A percentile compares a stretch with the other conserved stretches of the same genome.
These are phyloP conservation scores for Drosophila melanica DNA, from an alignment of 1,140 invertebrate genomes.

Conservation along the genomic window DNA sequence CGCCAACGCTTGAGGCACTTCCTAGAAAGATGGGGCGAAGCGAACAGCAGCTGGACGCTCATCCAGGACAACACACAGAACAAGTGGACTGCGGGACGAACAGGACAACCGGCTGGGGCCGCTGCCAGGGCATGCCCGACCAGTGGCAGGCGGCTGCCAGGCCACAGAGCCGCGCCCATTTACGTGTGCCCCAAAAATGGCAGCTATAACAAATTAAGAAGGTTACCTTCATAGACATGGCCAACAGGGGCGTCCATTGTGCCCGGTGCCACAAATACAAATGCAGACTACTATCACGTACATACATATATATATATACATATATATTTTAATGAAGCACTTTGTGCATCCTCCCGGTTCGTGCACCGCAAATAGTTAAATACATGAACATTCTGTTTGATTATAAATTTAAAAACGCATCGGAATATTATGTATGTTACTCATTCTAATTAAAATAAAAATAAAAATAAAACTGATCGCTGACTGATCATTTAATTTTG, in stretches of 20 bases:
- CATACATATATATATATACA: too few species aligned
- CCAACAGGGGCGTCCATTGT: slow-evolving; percentile 15
- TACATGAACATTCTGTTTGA: neutral
- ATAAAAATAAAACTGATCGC: too few species aligned
- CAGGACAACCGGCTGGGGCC: neutral
- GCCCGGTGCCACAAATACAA: slow-evolving; percentile 7
- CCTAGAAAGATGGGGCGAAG: slow-evolving; percentile 40
- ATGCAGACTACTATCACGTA: neutral
- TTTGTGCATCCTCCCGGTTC: slow-evolving; percentile 10
- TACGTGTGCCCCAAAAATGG: slow-evolving; percentile 65
- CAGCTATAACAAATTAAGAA: slow-evolving; percentile 80
- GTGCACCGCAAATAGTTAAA: slow-evolving; percentile 12
- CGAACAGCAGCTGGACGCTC: slow-evolving; percentile 42
- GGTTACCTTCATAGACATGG: slow-evolving; percentile 76
- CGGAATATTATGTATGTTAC: too few species aligned
- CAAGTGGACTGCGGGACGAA: slow-evolving; percentile 11
- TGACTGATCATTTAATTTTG: too few species aligned
- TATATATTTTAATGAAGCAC: slow-evolving; percentile 26
- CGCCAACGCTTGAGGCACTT: slow-evolving; percentile 54
- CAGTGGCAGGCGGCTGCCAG: slow-evolving; percentile 38
- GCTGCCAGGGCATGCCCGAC: slow-evolving; percentile 12
- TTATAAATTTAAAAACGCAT: neutral
- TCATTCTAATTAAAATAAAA: too few species aligned
- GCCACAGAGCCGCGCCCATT: slow-evolving; percentile 47
- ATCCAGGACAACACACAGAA: slow-evolving; percentile 43